A percentile compares a stretch with the other conserved stretches of the same genome.
Evolutionary conservation across 1,140 invertebrate genomes (phyloP).

Genomic region (Centruroides vittatus): DNA sequence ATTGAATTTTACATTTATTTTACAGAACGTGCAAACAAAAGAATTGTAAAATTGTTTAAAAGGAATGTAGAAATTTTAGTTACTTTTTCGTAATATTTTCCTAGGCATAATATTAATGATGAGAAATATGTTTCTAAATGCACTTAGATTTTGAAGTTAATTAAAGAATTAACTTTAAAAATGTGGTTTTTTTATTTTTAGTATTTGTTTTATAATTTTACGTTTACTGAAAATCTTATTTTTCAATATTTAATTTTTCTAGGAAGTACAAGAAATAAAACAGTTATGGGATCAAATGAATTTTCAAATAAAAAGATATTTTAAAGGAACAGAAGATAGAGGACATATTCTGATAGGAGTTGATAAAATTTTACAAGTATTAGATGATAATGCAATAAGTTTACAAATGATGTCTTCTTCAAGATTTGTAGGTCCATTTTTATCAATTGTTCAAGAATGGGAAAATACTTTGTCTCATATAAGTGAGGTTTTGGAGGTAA

Average conservation of each 20-base stretch:
- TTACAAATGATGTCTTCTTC: constrained; percentile 80
- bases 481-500: constrained; percentile 60
- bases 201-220: too few relatives aligned
- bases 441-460: constrained; percentile 62
- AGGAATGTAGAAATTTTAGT: too few relatives aligned
- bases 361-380: constrained; percentile 58
- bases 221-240: background rate
- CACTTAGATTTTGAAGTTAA: too few relatives aligned
- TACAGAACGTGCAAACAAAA: too few relatives aligned
- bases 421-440: constrained; percentile 73
- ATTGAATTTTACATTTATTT: too few relatives aligned
- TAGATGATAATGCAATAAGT: constrained; percentile 80
- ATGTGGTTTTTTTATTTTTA: too few relatives aligned
- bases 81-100: too few relatives aligned
- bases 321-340: constrained; percentile 39
- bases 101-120: too few relatives aligned
- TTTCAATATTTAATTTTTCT: constrained; percentile 1
- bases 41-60: too few relatives aligned
- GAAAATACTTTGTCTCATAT: constrained; percentile 62
- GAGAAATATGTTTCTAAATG: too few relatives aligned
- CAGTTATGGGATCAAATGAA: constrained; percentile 50
- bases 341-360: constrained; percentile 61
- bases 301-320: constrained; percentile 46
- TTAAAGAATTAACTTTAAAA: too few relatives aligned
- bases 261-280: constrained; percentile 57